phyloP scores from a whole-genome alignment of 1,140 invertebrate genomes.

The Thereuonema tuberculata region DNA sequence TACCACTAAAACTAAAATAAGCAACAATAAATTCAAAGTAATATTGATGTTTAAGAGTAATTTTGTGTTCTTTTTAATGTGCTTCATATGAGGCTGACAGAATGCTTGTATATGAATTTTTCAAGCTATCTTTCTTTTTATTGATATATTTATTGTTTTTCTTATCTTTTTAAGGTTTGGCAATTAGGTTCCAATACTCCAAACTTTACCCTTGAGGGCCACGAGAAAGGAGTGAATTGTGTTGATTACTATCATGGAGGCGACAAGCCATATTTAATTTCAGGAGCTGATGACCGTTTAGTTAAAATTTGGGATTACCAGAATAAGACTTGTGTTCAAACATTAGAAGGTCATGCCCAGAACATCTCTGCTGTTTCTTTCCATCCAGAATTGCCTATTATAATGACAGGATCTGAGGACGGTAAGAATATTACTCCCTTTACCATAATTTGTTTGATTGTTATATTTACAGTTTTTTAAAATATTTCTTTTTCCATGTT shows the following conservation, averaged over 20 bases:
- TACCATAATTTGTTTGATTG: neutral
- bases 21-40: no score
- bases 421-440: no score
- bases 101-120: no score
- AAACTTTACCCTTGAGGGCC: slow-evolving; percentile 97
- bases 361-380: slow-evolving; percentile 83
- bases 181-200: slow-evolving; percentile 90
- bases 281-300: slow-evolving; percentile 90
- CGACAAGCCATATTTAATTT: slow-evolving; percentile 99
- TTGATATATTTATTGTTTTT: neutral
- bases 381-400: slow-evolving; percentile 94
- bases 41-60: no score
- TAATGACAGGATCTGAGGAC: slow-evolving; percentile 95
- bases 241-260: slow-evolving; percentile 99
- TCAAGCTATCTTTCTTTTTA: no score
- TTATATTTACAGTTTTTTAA: neutral
- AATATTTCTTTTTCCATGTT: no score
- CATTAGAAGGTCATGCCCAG: slow-evolving; percentile 89
- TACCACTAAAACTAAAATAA: no score
- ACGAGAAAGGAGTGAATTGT: slow-evolving; percentile 98
- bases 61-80: no score
- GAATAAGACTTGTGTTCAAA: slow-evolving; percentile 99
- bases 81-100: no score
- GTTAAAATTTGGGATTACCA: slow-evolving; percentile 99
- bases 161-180: slow-evolving; percentile 54